Evolutionary conservation across 30 jellyfish, hydroid and myxozoan genomes (phyloP).

Genomic region (Aurelia aurita complex sp. Pacific): DNA sequence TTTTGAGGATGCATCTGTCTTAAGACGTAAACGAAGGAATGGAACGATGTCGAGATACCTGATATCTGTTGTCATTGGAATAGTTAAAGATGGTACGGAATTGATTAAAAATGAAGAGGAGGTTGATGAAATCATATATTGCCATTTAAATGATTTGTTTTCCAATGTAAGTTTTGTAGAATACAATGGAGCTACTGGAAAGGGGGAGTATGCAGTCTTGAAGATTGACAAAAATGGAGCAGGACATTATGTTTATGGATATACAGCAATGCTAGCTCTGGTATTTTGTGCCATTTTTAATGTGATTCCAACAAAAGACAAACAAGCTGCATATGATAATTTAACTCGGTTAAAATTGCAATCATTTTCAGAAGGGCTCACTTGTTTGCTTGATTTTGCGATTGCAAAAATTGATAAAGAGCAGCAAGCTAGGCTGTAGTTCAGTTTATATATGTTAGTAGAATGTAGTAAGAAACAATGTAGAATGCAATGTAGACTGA

Average conservation of each 20-base stretch:
- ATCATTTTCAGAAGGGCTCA: neutral
- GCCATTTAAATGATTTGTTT: constrained; percentile 5
- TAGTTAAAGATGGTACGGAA: neutral
- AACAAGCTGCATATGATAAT: neutral
- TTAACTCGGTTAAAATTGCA: neutral
- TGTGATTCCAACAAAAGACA: constrained; percentile 7
- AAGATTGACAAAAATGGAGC: neutral
- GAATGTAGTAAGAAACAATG: neutral
- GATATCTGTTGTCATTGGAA: constrained; percentile 29
- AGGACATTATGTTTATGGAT: constrained; percentile 3
- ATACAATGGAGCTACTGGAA: neutral
- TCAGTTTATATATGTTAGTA: no score
- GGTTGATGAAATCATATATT: constrained; percentile 19
- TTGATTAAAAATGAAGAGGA: constrained; percentile 8
- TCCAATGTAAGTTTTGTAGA: neutral
- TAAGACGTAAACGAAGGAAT: neutral
- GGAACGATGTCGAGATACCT: neutral
- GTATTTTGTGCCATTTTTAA: constrained; percentile 9
- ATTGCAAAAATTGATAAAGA: no score
- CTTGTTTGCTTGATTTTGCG: neutral
- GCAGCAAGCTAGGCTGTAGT: no score
- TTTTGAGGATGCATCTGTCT: neutral
- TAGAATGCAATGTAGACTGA: no score
- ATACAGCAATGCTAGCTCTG: constrained; percentile 3
- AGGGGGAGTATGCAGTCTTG: no score